Conservation (phyloP, 2,888 invertebrate genomes). For the Folsomia manolachei region DNA sequence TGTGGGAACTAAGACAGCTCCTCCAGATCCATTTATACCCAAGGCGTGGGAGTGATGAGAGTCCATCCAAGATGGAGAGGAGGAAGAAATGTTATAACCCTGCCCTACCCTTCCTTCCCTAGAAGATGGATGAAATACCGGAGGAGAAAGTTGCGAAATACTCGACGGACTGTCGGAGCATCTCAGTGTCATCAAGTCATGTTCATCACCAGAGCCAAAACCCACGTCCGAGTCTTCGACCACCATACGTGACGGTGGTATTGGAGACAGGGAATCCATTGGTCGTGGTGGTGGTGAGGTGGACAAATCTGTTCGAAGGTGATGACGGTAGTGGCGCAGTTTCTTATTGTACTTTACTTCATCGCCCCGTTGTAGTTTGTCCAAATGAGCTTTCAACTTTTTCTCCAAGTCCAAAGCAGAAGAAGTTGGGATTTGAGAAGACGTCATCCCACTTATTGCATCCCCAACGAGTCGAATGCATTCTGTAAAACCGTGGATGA, state of each 20-base stretch:
- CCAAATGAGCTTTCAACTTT: slow-evolving; percentile 40
- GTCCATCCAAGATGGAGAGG: neutral
- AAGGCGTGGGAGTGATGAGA: neutral
- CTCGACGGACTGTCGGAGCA: neutral
- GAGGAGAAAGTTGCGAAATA: slow-evolving; percentile 8
- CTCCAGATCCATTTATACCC: slow-evolving; percentile 19
- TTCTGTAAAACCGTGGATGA: slow-evolving; percentile 42
- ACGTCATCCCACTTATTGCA: slow-evolving; percentile 25
- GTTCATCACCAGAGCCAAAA: slow-evolving; percentile 11
- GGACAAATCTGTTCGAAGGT: neutral
- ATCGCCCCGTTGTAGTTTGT: slow-evolving; percentile 21
- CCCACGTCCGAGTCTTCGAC: neutral
- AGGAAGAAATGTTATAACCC: neutral
- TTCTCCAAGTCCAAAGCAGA: slow-evolving; percentile 25
- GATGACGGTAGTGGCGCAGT: neutral
- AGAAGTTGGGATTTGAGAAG: slow-evolving; percentile 11
- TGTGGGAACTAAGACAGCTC: slow-evolving; percentile 52
- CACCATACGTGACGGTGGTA: neutral
- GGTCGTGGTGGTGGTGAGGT: slow-evolving; percentile 11
- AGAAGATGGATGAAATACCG: neutral
- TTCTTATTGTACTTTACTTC: neutral
- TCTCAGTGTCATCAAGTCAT: slow-evolving; percentile 11
- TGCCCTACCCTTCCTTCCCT: too few species aligned
- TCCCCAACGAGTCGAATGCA: slow-evolving; percentile 41
- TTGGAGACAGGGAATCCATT: slow-evolving; percentile 24